Evolutionary conservation across 2,888 invertebrate species (phyloP).

Genomic region (Latrodectus hesperus): DNA sequence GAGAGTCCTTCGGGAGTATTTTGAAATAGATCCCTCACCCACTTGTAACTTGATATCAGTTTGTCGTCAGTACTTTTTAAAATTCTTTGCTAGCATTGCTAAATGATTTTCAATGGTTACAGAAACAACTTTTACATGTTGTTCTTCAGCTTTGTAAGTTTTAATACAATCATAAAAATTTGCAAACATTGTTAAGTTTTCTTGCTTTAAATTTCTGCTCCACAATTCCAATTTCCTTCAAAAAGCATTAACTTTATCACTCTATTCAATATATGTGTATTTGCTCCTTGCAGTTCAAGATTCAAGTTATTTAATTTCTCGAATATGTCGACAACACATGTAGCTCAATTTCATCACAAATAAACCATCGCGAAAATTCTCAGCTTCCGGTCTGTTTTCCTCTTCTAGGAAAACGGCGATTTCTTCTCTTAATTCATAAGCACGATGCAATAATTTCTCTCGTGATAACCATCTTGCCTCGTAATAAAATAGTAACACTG

Average conservation of each 20-base stretch:
- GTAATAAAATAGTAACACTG: slow-evolving; percentile 39
- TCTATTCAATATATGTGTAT: slow-evolving; percentile 45
- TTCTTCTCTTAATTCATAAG: slow-evolving; percentile 39
- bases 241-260: slow-evolving; percentile 55
- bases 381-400: slow-evolving; percentile 45
- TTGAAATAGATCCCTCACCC: too few species aligned
- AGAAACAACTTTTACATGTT: too few species aligned
- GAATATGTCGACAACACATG: slow-evolving; percentile 51
- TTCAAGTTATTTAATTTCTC: slow-evolving; percentile 56
- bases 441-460: slow-evolving; percentile 29
- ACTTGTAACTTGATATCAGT: too few species aligned
- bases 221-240: slow-evolving; percentile 58
- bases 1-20: too few species aligned
- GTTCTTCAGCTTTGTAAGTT: too few species aligned
- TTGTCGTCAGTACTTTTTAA: too few species aligned
- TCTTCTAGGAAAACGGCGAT: slow-evolving; percentile 48
- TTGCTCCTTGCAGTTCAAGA: slow-evolving; percentile 46
- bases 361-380: slow-evolving; percentile 58
- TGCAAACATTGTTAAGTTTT: slow-evolving; percentile 57
- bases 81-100: too few species aligned
- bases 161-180: neutral
- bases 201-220: slow-evolving; percentile 55
- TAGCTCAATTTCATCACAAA: slow-evolving; percentile 42
- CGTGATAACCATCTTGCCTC: slow-evolving; percentile 29
- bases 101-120: too few species aligned